phyloP scores from a whole-genome alignment of 2,888 invertebrate species.

The Trachelus stipa region DNA sequence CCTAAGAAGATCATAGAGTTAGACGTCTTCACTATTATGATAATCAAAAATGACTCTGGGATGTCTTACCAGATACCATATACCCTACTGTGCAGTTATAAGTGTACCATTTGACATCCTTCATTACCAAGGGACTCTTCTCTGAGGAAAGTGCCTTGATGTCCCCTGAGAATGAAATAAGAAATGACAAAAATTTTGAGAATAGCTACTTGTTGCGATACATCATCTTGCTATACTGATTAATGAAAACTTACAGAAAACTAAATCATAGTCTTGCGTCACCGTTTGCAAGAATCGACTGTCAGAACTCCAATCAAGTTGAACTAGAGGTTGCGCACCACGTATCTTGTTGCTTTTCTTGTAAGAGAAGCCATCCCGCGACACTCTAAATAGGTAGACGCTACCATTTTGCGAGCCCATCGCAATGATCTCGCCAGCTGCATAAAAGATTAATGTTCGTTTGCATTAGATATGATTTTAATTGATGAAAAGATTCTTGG shows the following conservation, averaged over 20 bases:
- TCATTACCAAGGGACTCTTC: conserved; percentile 89
- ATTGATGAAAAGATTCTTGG: background rate
- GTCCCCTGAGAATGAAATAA: conserved; percentile 76
- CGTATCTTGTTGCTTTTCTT: conserved; percentile 90
- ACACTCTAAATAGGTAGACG: conserved; percentile 84
- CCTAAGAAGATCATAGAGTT: conserved; percentile 66
- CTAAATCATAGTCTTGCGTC: conserved; percentile 88
- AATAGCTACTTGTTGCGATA: background rate
- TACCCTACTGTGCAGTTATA: conserved; percentile 90
- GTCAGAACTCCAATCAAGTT: conserved; percentile 92
- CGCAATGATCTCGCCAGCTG: conserved; percentile 88
- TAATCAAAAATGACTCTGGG: background rate
- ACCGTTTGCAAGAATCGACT: conserved; percentile 89
- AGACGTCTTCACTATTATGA: background rate
- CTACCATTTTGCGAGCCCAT: conserved; percentile 93
- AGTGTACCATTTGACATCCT: conserved; percentile 90
- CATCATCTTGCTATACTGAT: background rate
- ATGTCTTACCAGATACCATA: conserved; percentile 79
- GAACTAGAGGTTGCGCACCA: conserved; percentile 85
- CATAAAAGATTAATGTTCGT: conserved; percentile 26
- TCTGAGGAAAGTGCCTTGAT: conserved; percentile 88
- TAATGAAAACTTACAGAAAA: conserved; percentile 79
- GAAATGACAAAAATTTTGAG: background rate
- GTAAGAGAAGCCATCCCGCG: conserved; percentile 89
- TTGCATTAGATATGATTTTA: conserved; percentile 5